Conservation (phyloP, 1,140 invertebrate species). For the Orius insidiosus region DNA sequence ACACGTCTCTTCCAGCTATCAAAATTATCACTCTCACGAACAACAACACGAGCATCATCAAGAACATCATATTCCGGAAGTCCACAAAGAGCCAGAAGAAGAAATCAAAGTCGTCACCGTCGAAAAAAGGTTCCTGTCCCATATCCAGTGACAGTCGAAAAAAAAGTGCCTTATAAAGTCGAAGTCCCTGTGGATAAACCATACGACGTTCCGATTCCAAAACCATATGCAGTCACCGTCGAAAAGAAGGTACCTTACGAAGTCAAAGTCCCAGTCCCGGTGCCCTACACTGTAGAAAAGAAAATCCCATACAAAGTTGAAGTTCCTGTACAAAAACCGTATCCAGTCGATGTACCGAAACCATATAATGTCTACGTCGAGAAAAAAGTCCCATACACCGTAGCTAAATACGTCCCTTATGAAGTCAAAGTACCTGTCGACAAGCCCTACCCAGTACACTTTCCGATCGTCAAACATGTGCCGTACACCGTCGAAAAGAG, state of each 20-base stretch:
- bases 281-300: slow-evolving; percentile 14
- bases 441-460: slow-evolving; percentile 44
- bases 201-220: slow-evolving; percentile 28
- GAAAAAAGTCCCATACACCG: slow-evolving; percentile 37
- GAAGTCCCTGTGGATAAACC: slow-evolving; percentile 50
- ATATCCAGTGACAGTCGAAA: slow-evolving; percentile 25
- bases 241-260: slow-evolving; percentile 31
- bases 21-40: too few species aligned
- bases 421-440: slow-evolving; percentile 52
- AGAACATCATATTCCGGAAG: too few species aligned
- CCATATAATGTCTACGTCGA: slow-evolving; percentile 28
- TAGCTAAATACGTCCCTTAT: slow-evolving; percentile 37
- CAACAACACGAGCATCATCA: too few species aligned
- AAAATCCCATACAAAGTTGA: slow-evolving; percentile 22
- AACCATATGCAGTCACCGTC: slow-evolving; percentile 43
- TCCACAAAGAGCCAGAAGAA: neutral
- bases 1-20: too few species aligned
- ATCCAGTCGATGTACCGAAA: slow-evolving; percentile 34
- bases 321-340: slow-evolving; percentile 24
- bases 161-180: slow-evolving; percentile 45
- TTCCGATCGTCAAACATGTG: slow-evolving; percentile 12
- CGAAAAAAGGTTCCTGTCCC: slow-evolving; percentile 26
- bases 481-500: slow-evolving; percentile 18
- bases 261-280: slow-evolving; percentile 8
- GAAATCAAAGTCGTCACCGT: slow-evolving; percentile 20